phyloP scores from a whole-genome alignment of 23 tunicate genomes.

The Halocynthia roretzi region DNA sequence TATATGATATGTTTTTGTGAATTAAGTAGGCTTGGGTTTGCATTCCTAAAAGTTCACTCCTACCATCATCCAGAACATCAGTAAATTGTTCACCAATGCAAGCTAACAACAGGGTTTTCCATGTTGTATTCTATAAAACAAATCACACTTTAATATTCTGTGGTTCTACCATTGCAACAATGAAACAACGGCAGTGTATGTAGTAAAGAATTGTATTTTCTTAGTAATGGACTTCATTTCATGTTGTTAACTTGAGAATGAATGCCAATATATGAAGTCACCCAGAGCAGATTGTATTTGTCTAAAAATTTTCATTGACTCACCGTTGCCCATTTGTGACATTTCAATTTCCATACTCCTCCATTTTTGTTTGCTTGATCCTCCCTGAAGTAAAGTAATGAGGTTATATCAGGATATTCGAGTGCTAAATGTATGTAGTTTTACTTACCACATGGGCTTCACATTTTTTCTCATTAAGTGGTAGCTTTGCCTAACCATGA shows the following conservation, averaged over 20 bases:
- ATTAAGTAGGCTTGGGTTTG: background rate
- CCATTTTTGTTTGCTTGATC: conserved; percentile 82
- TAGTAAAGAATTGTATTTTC: too few species aligned
- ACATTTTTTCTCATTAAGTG: conserved; percentile 78
- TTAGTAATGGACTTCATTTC: too few species aligned
- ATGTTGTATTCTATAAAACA: conserved; percentile 53
- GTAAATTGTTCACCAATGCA: conserved; percentile 91
- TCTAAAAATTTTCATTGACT: background rate
- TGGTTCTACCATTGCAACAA: too few species aligned
- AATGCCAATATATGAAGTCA: too few species aligned
- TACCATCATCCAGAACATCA: conserved; percentile 60
- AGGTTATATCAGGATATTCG: background rate
- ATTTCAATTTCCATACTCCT: conserved; percentile 93
- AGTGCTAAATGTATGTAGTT: background rate
- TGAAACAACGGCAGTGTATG: too few species aligned
- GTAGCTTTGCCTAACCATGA: conserved; percentile 65
- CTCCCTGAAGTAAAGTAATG: conserved; percentile 47
- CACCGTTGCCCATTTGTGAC: conserved; percentile 73
- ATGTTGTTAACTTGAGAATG: too few species aligned
- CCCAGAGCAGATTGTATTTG: too few species aligned
- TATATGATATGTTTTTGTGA: background rate
- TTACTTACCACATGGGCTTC: conserved; percentile 78
- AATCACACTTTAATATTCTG: background rate
- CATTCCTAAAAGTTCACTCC: background rate
- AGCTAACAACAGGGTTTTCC: conserved; percentile 77